Percentiles rank a stretch among this genome's conserved stretches.
Conservation (phyloP, 1,140 invertebrate species). For the Stratiolaelaps scimitus region DNA sequence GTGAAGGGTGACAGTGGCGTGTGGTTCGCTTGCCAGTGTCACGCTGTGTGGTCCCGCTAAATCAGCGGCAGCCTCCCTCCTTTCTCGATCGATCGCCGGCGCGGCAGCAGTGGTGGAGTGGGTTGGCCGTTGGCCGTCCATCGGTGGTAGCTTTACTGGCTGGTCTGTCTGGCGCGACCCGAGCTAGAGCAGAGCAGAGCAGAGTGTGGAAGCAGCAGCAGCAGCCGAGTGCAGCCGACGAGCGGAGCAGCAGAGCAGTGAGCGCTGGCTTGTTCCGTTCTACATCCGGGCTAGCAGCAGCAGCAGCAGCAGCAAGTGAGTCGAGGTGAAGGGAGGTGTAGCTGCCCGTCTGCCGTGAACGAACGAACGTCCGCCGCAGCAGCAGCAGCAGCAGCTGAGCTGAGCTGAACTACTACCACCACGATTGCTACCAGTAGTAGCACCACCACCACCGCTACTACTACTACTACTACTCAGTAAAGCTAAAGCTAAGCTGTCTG, state of each 20-base stretch:
- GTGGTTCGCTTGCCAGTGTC: neutral
- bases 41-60: conserved; percentile 5
- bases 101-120: conserved; percentile 16
- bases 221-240: conserved; percentile 5
- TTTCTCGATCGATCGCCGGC: conserved; percentile 29
- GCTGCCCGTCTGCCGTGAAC: too few species aligned
- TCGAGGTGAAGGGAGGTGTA: too few species aligned
- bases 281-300: conserved; percentile 2
- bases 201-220: conserved; percentile 13
- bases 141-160: neutral
- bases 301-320: conserved; percentile 1
- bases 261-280: too few species aligned
- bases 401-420: too few species aligned
- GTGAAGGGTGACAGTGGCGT: too few species aligned
- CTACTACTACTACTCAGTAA: too few species aligned
- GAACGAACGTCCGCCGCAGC: too few species aligned
- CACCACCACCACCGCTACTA: too few species aligned
- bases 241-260: conserved; percentile 25
- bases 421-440: too few species aligned
- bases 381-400: too few species aligned
- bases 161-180: neutral
- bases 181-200: neutral
- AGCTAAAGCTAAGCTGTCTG: too few species aligned
- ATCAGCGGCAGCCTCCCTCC: conserved; percentile 26
- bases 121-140: conserved; percentile 12